A percentile compares a stretch with the other conserved stretches of the same genome.
Conservation (phyloP, 1,140 invertebrate species). For the Leptinotarsa defecta region DNA sequence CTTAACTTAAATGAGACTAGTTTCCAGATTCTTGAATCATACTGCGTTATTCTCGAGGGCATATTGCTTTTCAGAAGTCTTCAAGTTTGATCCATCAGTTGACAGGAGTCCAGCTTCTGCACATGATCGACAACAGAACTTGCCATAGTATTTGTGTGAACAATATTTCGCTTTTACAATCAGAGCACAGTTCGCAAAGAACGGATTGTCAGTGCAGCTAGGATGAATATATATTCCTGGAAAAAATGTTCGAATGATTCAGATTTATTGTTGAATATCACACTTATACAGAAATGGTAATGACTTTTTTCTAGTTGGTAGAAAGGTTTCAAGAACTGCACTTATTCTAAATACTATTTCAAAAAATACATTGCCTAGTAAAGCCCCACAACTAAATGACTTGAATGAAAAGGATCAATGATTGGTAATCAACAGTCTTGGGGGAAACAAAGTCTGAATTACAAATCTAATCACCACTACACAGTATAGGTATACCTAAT, state of each 20-base stretch:
- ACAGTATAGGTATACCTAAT: too few species aligned
- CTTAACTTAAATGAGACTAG: slow-evolving; percentile 40
- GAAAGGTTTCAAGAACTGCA: too few species aligned
- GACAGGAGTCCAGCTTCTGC: slow-evolving; percentile 70
- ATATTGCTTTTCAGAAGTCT: slow-evolving; percentile 33
- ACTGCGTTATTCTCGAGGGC: slow-evolving; percentile 44
- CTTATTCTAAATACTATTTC: too few species aligned
- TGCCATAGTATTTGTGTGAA: slow-evolving; percentile 84
- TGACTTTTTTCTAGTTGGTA: too few species aligned
- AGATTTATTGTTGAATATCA: background rate
- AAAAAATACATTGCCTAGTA: too few species aligned
- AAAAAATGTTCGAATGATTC: slow-evolving; percentile 56
- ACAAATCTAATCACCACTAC: too few species aligned
- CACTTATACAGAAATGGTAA: too few species aligned
- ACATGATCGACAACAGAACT: slow-evolving; percentile 91
- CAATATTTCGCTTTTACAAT: slow-evolving; percentile 85
- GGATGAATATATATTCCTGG: slow-evolving; percentile 74
- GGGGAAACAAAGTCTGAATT: too few species aligned
- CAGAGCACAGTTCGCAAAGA: slow-evolving; percentile 85
- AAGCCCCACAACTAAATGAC: too few species aligned
- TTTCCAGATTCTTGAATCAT: slow-evolving; percentile 27
- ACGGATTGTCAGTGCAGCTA: slow-evolving; percentile 84
- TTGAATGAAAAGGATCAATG: too few species aligned
- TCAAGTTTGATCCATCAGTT: slow-evolving; percentile 35
- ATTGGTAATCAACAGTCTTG: too few species aligned